Conservation (phyloP, 2,113 vertebrate species). For the Plecturocebus donacophilus region DNA sequence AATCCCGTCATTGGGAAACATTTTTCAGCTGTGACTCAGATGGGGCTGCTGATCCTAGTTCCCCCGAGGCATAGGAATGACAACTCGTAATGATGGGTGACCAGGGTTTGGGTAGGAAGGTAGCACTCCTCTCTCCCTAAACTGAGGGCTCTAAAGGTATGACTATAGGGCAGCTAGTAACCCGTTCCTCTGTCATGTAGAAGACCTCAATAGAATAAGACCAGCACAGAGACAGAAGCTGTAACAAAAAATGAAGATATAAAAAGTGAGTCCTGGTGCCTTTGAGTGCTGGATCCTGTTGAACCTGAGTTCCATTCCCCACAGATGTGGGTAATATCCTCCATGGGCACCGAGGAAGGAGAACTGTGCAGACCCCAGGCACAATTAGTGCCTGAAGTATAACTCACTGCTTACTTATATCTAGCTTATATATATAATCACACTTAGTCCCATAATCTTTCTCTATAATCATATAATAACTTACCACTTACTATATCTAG, state of each 20-base stretch:
- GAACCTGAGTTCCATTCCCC: background rate
- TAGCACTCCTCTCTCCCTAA: background rate
- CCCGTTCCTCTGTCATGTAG: background rate
- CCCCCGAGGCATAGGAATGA: background rate
- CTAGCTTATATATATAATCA: too few relatives aligned
- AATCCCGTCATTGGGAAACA: background rate
- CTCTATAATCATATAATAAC: too few relatives aligned
- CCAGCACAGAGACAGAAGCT: background rate
- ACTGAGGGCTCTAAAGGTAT: background rate
- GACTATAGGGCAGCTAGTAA: background rate
- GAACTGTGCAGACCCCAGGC: too few relatives aligned
- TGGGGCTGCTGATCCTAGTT: background rate
- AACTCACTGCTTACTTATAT: too few relatives aligned
- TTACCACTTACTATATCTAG: too few relatives aligned
- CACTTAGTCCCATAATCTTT: too few relatives aligned
- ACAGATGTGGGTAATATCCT: background rate
- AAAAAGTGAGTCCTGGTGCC: background rate
- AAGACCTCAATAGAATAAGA: background rate
- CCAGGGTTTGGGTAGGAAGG: background rate
- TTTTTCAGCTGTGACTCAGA: background rate
- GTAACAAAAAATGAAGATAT: background rate
- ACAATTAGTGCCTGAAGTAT: too few relatives aligned
- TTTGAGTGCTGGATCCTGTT: background rate
- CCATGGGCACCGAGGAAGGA: too few relatives aligned
- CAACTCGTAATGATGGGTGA: background rate